These are phyloP conservation scores for Panopea generosa DNA, from an alignment of 2,888 invertebrate genomes.

Conservation along the genomic window DNA sequence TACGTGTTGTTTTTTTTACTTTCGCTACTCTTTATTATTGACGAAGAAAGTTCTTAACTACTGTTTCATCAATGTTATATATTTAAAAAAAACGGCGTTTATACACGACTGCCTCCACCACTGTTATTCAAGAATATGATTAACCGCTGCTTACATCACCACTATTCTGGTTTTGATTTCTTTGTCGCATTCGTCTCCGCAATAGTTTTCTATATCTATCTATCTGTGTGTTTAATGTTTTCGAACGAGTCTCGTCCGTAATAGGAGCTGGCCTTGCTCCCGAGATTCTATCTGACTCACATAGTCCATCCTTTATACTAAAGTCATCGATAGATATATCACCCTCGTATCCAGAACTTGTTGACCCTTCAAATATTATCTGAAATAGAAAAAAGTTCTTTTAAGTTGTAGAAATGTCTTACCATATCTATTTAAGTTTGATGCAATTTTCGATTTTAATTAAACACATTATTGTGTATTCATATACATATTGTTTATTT, in stretches of 20 bases:
- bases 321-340: conserved; percentile 84
- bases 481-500: too few species aligned
- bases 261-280: conserved; percentile 47
- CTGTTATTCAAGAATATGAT: too few species aligned
- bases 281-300: conserved; percentile 63
- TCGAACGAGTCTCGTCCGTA: conserved; percentile 6
- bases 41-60: too few species aligned
- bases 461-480: too few species aligned
- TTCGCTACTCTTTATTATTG: too few species aligned
- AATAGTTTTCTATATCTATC: conserved; percentile 48
- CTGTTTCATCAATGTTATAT: too few species aligned
- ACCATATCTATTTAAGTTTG: too few species aligned
- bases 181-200: conserved; percentile 37
- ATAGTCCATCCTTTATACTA: conserved; percentile 76
- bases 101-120: too few species aligned
- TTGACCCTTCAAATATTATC: conserved; percentile 81
- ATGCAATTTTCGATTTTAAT: too few species aligned
- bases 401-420: too few species aligned
- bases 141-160: not conserved
- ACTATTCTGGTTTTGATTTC: conserved; percentile 9
- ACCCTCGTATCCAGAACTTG: conserved; percentile 78
- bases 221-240: conserved; percentile 44
- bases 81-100: too few species aligned
- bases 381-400: conserved; percentile 57
- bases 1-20: too few species aligned